Percentiles rank a stretch among this genome's conserved stretches.
phyloP scores from a whole-genome alignment of 2,888 invertebrate genomes.

The Agonum fuliginosum region DNA sequence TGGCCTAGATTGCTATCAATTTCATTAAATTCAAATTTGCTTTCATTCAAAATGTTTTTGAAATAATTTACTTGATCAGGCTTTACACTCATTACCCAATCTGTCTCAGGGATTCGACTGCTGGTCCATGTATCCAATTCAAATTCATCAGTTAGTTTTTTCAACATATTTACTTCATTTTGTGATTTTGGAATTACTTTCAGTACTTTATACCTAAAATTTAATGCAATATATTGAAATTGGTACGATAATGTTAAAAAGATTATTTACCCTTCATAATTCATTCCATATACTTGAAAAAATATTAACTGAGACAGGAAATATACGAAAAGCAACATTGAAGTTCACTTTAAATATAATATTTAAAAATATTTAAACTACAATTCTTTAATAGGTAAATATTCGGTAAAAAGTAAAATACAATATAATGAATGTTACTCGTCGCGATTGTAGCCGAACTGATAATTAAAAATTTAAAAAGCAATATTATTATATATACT shows the following conservation, averaged over 20 bases:
- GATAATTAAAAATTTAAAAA: no score
- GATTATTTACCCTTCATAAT: no score
- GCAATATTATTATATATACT: no score
- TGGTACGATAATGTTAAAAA: background rate
- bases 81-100: background rate
- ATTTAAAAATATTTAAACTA: no score
- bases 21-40: background rate
- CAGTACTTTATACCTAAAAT: background rate
- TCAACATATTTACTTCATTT: background rate
- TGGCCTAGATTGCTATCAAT: background rate
- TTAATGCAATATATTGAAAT: background rate
- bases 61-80: background rate
- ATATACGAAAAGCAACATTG: no score
- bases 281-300: no score
- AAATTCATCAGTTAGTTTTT: background rate
- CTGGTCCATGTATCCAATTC: background rate
- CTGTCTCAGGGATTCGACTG: background rate
- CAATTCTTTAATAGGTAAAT: no score
- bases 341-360: no score
- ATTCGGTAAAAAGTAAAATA: no score
- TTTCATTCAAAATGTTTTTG: slow-evolving; percentile 4
- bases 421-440: no score
- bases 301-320: no score
- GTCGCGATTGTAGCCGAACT: no score
- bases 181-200: slow-evolving; percentile 1